These are phyloP conservation scores for Numida meleagris DNA, from an alignment of 2,113 vertebrate species.

Conservation along the genomic window DNA sequence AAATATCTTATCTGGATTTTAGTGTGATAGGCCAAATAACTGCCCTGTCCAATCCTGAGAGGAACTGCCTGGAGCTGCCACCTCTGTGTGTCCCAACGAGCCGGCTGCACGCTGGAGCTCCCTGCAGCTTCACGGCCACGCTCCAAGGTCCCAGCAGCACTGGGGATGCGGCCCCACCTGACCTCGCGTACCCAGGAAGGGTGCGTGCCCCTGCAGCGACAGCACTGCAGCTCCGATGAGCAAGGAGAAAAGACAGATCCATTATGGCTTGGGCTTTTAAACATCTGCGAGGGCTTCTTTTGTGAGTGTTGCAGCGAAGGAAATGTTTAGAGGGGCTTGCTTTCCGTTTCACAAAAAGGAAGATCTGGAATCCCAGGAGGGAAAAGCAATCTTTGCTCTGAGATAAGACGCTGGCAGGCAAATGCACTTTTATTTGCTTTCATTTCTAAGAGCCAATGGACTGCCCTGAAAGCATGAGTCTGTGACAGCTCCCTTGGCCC, in stretches of 20 bases:
- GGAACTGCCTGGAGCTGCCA: neutral
- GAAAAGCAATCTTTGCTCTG: constrained; percentile 20
- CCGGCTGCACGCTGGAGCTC: neutral
- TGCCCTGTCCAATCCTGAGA: neutral
- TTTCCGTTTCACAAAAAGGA: constrained; percentile 4
- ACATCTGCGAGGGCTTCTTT: neutral
- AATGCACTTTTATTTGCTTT: neutral
- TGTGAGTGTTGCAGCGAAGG: neutral
- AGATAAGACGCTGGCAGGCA: constrained; percentile 31
- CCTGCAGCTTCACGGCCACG: neutral
- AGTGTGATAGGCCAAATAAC: neutral
- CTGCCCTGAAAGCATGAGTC: neutral
- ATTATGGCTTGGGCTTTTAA: neutral
- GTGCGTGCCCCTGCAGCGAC: rapidly evolving
- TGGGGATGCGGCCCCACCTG: neutral
- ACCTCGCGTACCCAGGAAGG: neutral
- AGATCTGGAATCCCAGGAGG: neutral
- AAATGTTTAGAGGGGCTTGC: neutral
- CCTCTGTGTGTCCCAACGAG: neutral
- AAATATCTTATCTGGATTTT: neutral
- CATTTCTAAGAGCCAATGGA: neutral
- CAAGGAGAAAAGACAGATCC: neutral
- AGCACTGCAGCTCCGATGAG: neutral
- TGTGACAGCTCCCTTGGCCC: neutral
- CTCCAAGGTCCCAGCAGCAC: neutral